Evolutionary conservation across 2,113 vertebrate species (phyloP).

Genomic region (Etheostoma spectabile): DNA sequence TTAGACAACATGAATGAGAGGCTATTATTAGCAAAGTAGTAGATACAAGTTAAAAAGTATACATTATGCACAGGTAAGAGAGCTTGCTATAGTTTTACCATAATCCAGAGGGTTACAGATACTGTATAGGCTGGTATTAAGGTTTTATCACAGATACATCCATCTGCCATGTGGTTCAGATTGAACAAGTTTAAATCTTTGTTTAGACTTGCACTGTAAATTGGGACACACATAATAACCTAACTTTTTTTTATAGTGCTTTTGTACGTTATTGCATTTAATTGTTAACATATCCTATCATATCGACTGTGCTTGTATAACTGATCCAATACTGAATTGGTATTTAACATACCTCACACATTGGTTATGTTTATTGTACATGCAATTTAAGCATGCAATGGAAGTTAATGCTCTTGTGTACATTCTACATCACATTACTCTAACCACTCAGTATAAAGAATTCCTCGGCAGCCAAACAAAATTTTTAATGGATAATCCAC

Average conservation of each 20-base stretch:
- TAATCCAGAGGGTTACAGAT: background rate
- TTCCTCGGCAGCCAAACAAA: rapidly evolving
- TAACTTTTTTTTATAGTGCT: background rate
- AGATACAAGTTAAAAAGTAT: background rate
- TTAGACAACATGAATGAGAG: background rate
- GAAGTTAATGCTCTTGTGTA: conserved; percentile 2
- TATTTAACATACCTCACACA: background rate
- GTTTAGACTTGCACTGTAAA: background rate
- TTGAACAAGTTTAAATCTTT: background rate
- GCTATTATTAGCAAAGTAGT: background rate
- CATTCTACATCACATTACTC: background rate
- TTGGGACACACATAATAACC: no score
- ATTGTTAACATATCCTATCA: background rate
- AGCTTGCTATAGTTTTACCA: background rate
- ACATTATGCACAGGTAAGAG: background rate
- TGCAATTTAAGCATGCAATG: background rate
- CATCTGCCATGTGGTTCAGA: background rate
- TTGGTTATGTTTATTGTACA: background rate
- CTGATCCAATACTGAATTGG: background rate
- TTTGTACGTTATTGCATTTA: background rate
- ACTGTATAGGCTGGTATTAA: background rate
- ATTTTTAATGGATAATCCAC: background rate
- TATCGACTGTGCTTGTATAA: background rate
- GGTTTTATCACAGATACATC: background rate
- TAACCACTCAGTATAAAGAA: background rate